phyloP scores from a whole-genome alignment of 64 coral and sea anemone species.

The Stichodactyla helianthus region DNA sequence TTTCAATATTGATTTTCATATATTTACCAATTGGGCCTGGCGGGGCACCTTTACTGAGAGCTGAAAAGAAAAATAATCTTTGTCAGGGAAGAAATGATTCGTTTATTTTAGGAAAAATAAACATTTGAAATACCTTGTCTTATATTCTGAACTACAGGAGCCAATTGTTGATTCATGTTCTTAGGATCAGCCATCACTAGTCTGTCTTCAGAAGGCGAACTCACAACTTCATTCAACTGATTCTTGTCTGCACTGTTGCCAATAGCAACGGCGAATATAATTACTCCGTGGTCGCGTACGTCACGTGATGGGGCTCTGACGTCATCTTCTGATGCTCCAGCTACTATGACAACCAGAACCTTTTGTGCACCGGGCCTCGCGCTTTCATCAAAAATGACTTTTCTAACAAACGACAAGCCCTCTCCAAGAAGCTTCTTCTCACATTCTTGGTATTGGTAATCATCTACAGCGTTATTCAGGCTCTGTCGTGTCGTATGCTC shows the following conservation, averaged over 20 bases:
- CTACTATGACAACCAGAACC: constrained; percentile 22
- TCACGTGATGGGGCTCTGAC: constrained; percentile 19
- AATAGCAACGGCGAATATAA: constrained; percentile 31
- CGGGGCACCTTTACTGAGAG: background rate
- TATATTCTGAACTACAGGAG: constrained; percentile 41
- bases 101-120: background rate
- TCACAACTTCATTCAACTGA: constrained; percentile 29
- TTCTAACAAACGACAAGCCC: constrained; percentile 11
- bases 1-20: background rate
- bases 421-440: constrained; percentile 4
- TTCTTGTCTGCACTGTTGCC: constrained; percentile 16
- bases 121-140: constrained; percentile 17
- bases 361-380: constrained; percentile 40
- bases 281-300: constrained; percentile 39
- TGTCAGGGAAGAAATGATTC: too few relatives aligned
- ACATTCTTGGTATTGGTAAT: background rate
- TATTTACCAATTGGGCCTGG: constrained; percentile 12
- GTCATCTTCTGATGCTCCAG: constrained; percentile 37
- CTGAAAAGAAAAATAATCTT: background rate
- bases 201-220: constrained; percentile 16
- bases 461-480: constrained; percentile 2
- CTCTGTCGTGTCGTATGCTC: background rate
- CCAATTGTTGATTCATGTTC: constrained; percentile 1
- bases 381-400: constrained; percentile 31
- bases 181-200: background rate